These are phyloP conservation scores for Drosophila suboccidentalis DNA, from an alignment of 2,888 invertebrate genomes.

Conservation along the genomic window DNA sequence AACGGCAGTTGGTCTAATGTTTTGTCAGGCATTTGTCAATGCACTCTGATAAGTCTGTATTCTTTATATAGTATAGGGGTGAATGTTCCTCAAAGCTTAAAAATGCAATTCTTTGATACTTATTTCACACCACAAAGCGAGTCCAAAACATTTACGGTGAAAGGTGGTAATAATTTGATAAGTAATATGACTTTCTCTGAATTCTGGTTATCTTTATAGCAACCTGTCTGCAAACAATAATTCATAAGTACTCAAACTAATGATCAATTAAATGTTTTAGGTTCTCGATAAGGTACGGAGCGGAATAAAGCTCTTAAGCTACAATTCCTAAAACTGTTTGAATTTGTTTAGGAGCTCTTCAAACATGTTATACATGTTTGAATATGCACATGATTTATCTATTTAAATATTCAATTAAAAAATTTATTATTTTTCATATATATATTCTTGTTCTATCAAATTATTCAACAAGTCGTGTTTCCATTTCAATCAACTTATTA, in stretches of 20 bases:
- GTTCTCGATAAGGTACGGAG: background rate
- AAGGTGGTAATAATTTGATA: background rate
- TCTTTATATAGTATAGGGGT: background rate
- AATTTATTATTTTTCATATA: background rate
- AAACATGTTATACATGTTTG: background rate
- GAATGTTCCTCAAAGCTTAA: background rate
- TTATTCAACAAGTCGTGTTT: background rate
- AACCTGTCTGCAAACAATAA: background rate
- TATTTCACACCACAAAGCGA: background rate
- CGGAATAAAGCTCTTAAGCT: background rate
- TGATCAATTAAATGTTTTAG: background rate
- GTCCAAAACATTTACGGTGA: background rate
- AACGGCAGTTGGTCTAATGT: constrained; percentile 39
- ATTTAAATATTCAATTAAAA: background rate
- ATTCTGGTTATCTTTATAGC: background rate
- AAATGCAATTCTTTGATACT: background rate
- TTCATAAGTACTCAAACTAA: background rate
- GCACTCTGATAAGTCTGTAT: constrained; percentile 17
- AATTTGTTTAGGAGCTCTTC: background rate
- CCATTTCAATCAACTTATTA: background rate
- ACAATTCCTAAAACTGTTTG: background rate
- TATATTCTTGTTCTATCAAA: background rate
- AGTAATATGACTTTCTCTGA: constrained; percentile 1
- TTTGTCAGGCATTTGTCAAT: constrained; percentile 43
- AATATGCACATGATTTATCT: background rate